These are phyloP conservation scores for Oncorhynchus kisutch DNA, from an alignment of 2,113 vertebrate species.

Conservation along the genomic window DNA sequence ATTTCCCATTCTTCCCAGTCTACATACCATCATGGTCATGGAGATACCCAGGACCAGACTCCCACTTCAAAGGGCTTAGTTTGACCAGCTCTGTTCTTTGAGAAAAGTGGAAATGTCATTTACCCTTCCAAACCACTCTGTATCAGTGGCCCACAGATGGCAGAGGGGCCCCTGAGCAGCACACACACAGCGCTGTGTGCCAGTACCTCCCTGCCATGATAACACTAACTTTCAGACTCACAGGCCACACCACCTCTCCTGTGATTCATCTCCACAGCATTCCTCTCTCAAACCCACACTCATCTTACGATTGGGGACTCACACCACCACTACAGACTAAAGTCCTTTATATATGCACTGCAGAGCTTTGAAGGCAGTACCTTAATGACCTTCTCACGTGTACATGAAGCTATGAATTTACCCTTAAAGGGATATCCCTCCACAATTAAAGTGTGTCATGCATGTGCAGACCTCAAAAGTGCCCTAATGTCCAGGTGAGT, in stretches of 20 bases:
- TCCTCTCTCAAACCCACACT: not conserved
- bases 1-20: constrained; percentile 27
- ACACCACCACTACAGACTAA: not conserved
- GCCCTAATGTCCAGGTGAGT: too few species aligned
- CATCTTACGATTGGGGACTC: not conserved
- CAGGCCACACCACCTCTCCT: not conserved
- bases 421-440: too few species aligned
- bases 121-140: not conserved
- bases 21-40: not conserved
- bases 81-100: constrained; percentile 27
- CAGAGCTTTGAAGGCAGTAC: not conserved
- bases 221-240: constrained; percentile 12
- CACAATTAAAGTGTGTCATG: too few species aligned
- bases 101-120: constrained; percentile 19
- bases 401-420: too few species aligned
- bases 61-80: constrained; percentile 26
- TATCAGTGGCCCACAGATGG: not conserved
- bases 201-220: not conserved
- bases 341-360: not conserved
- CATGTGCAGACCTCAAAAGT: too few species aligned
- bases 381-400: too few species aligned
- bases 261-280: not conserved
- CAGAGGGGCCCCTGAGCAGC: too few species aligned
- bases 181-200: not conserved
- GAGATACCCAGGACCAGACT: constrained; percentile 12